phyloP scores from a whole-genome alignment of 2,797 vertebrate species.

The Anabacerthia variegaticeps region DNA sequence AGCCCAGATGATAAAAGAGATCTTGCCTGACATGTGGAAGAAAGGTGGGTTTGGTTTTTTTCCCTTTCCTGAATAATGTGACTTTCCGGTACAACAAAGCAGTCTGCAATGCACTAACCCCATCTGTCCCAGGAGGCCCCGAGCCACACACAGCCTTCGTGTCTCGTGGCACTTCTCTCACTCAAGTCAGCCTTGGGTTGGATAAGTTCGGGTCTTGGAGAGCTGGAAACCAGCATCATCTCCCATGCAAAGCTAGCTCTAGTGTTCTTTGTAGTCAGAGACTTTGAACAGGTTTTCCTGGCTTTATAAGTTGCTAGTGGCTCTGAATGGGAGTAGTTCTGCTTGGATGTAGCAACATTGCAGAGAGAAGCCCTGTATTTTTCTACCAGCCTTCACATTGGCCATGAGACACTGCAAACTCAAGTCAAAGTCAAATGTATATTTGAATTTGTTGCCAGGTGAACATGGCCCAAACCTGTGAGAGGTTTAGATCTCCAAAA shows the following conservation, averaged over 20 bases:
- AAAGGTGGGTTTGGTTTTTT: slow-evolving; percentile 4
- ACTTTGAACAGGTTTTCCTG: not conserved
- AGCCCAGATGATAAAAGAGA: slow-evolving; percentile 27
- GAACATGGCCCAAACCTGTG: not conserved
- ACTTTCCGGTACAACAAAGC: not conserved
- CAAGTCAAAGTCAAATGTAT: not conserved
- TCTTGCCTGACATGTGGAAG: not conserved
- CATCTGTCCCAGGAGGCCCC: not conserved
- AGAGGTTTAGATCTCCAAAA: not conserved
- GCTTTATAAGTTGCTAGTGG: not conserved
- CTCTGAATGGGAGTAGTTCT: not conserved
- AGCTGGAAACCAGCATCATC: not conserved
- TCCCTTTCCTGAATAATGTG: not conserved
- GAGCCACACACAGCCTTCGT: not conserved
- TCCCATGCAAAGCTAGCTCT: not conserved
- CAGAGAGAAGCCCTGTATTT: not conserved
- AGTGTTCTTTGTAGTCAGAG: not conserved
- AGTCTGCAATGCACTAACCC: not conserved
- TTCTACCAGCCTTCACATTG: not conserved
- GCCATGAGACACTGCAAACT: not conserved
- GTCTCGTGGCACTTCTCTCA: not conserved
- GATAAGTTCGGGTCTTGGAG: not conserved
- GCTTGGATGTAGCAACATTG: fast-evolving
- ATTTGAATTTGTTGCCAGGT: not conserved
- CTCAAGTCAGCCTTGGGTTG: not conserved